phyloP scores from a whole-genome alignment of 2,113 vertebrate genomes.

The Turdus rufiventris region DNA sequence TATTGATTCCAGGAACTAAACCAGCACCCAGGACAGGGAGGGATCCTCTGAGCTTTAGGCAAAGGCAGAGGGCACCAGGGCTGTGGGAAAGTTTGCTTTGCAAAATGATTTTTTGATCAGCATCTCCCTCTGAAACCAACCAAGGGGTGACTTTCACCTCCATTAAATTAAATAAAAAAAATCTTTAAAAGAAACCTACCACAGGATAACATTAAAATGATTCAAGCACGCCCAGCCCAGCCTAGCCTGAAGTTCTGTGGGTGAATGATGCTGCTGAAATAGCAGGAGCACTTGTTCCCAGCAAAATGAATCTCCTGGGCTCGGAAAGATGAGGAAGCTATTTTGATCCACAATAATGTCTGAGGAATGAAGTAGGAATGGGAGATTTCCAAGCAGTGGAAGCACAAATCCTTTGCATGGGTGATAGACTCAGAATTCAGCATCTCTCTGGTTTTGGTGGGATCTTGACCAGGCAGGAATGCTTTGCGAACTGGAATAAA shows the following conservation, averaged over 20 bases:
- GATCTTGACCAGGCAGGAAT: not conserved
- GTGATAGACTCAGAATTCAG: not conserved
- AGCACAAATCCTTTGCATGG: not conserved
- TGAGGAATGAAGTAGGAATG: not conserved
- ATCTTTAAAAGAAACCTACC: not conserved
- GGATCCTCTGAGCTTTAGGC: not conserved
- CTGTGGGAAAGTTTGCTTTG: not conserved
- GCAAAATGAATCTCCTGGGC: not conserved
- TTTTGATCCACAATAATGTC: not conserved
- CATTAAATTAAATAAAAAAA: conserved; percentile 2
- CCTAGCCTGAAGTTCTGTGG: not conserved
- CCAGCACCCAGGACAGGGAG: not conserved
- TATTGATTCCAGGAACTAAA: not conserved
- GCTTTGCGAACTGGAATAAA: not conserved
- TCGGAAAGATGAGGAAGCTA: not conserved
- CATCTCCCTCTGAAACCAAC: not conserved
- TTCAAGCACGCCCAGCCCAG: not conserved
- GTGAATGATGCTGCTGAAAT: not conserved
- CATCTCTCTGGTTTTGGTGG: not conserved
- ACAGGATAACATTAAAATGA: not conserved
- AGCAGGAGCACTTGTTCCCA: not conserved
- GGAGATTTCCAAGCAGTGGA: not conserved
- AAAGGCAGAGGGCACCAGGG: not conserved
- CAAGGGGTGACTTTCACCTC: not conserved
- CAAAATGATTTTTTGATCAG: not conserved